Evolutionary conservation across 37 sponge, comb jelly and placozoan genomes (phyloP), one percentile per base, ranked within the genome.

Genomic region (Tethya wilhelma): DNA sequence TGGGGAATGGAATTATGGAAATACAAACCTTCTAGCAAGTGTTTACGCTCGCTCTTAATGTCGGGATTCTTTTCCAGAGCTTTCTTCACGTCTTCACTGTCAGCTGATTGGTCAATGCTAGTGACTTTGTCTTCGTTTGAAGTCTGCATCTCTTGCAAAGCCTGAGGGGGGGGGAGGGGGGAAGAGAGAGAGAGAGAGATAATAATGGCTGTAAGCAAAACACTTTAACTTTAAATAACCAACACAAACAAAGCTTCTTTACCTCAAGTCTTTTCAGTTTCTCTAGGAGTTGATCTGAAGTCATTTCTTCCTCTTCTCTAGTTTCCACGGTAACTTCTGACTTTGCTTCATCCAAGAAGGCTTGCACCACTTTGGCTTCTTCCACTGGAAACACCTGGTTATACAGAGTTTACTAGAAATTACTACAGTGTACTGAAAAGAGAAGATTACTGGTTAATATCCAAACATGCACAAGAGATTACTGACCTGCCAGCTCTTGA

Each of bases 41-140:
- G 70, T 23, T 26, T 56, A 31, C 80, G 77, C 74, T 83, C 90
- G 55, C 60, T 74, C 45, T 85, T 80, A 37, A 90, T 90, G 65
- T 90, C 90, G 2, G 90, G 90, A 53, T 90, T 90, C 80, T 79
- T 73, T 32, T 74, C 44, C 37, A 84, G 64, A 7, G 90, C 80
- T 20, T 68, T 63, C 71, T 84, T 44, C 46, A 90, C 56, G 7
- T 74, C 86, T 25, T 73, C 81, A 64, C 59, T 60, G 38, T 68
- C 57, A 49, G 76, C 70, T 4, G 90, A 90, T 36, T 79, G 67
- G 36, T 84, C 81, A 12, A 90, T 90, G 28, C 44, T 46, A 0
- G 41, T 0, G 38, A 88, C 78, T 38, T 88, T 82, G 32, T 59
- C 73, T 23, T 59, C 71, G 12, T 77, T 88, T n/a, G 36, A 25